Percentiles rank a stretch among this genome's conserved stretches.
Conservation (phyloP, 2,113 vertebrate species). For the Scomber colias region DNA sequence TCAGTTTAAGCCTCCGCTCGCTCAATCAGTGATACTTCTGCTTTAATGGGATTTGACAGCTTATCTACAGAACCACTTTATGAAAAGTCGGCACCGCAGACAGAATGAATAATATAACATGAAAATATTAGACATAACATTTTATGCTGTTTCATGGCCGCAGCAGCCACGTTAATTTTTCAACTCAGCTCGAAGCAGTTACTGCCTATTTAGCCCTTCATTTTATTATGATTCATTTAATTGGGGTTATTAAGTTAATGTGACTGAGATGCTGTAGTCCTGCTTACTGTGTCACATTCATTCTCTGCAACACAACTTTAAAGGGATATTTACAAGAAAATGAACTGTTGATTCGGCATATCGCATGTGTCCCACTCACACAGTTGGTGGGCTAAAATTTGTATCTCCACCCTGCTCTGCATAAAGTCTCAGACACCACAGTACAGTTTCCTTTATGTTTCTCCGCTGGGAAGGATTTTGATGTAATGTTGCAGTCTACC, state of each 20-base stretch:
- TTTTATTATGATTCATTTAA: conserved; percentile 68
- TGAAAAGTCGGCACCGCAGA: conserved; percentile 55
- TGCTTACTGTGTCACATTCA: conserved; percentile 42
- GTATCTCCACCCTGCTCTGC: conserved; percentile 21
- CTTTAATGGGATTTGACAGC: conserved; percentile 71
- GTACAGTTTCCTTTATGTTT: conserved; percentile 34
- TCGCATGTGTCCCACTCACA: background rate
- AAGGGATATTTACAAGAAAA: conserved; percentile 38
- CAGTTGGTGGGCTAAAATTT: conserved; percentile 41
- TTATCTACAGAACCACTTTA: conserved; percentile 61
- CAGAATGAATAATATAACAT: conserved; percentile 63
- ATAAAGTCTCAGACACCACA: background rate
- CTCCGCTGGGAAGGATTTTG: conserved; percentile 33
- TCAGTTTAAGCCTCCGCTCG: conserved; percentile 52
- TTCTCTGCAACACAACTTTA: conserved; percentile 24
- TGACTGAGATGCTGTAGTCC: conserved; percentile 27
- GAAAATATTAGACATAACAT: conserved; percentile 53
- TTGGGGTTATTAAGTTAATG: conserved; percentile 58
- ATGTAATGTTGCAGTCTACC: conserved; percentile 40
- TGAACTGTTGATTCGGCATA: conserved; percentile 37
- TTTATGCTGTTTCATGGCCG: conserved; percentile 61
- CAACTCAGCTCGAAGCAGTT: conserved; percentile 51
- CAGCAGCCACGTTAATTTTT: conserved; percentile 48
- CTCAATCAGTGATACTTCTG: conserved; percentile 55
- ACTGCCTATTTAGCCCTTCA: conserved; percentile 47